Conservation (phyloP, 2,113 vertebrate genomes). For the Saccopteryx leptura region DNA sequence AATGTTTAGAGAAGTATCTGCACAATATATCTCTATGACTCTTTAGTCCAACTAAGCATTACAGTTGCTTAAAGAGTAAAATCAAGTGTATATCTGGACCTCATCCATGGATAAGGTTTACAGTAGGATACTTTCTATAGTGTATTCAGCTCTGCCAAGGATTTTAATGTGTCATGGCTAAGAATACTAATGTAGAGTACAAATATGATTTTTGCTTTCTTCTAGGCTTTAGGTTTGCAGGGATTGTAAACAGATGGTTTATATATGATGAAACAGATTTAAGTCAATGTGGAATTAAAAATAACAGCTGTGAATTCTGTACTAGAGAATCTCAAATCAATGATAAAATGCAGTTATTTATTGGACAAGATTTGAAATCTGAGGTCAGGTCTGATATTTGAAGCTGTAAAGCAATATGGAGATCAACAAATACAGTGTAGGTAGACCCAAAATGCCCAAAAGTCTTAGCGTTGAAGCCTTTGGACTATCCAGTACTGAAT, state of each 20-base stretch:
- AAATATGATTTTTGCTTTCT: background rate
- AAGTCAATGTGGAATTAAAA: background rate
- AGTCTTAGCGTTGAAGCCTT: background rate
- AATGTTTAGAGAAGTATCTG: background rate
- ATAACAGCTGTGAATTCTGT: background rate
- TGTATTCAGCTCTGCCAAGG: background rate
- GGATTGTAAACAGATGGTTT: background rate
- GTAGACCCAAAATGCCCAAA: background rate
- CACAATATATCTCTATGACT: background rate
- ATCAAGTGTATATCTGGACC: background rate
- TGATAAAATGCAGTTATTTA: background rate
- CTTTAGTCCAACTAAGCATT: background rate
- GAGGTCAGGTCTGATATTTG: background rate
- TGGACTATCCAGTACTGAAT: background rate
- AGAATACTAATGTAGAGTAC: background rate
- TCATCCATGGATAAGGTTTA: background rate
- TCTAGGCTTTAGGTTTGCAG: background rate
- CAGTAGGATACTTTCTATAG: background rate
- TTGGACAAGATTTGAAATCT: conserved; percentile 15
- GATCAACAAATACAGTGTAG: background rate
- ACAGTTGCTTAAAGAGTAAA: background rate
- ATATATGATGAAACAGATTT: background rate
- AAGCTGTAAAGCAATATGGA: background rate
- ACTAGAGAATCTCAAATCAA: background rate
- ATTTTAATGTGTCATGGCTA: background rate